Base-by-base conservation (phyloP, 2,797 vertebrate genomes). In the Botia almorhae region DNA sequence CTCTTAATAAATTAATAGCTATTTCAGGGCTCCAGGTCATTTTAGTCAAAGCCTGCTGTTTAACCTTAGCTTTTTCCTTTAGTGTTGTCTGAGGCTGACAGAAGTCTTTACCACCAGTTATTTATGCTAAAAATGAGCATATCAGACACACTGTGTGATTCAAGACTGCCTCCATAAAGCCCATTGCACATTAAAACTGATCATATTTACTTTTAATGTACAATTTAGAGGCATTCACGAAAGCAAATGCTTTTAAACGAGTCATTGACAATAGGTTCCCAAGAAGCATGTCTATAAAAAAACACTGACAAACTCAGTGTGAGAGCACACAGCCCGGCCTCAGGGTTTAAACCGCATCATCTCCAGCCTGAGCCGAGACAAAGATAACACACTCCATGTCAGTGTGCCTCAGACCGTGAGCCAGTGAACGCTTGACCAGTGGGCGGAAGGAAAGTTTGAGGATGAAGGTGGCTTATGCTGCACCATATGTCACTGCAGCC, bases 1-100 rank as follows among this genome's bases (percentile, higher is more conserved):
- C 67, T 83, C 58, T n/a, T 14, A 72, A 81, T 76, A 86, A 87
- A 89, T 88, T 86, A 85, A 88, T 85, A 85, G 50, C 64, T 70
- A 78, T 85, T 68, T 50, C 29, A 29, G 61, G 82, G 71, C 82
- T 51, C 71, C 50, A 65, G 75, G 67, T 87, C 72, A 86, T 87
- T 89, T 87, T 58, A 85, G 84, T 88, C 71, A 79, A 14, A 4
- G 16, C 58, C 85, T 81, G 80, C 80, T 85, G 67, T 87, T 89
- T 83, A 87, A 74, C 80, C 11, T 5, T 4, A 43, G 21, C 39
- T 14, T 73, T 85, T 82, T 69, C 76, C 84, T 61, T 80, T 68
- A 65, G 58, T 68, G 73, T 69, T 71, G 64, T 77, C 71, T 82
- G 73, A 69, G 67, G 33, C 76, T 81, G 70, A 65, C 50, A 68